Base-by-base conservation (phyloP, 2,113 vertebrate species). In the Peromyscus polionotus region DNA sequence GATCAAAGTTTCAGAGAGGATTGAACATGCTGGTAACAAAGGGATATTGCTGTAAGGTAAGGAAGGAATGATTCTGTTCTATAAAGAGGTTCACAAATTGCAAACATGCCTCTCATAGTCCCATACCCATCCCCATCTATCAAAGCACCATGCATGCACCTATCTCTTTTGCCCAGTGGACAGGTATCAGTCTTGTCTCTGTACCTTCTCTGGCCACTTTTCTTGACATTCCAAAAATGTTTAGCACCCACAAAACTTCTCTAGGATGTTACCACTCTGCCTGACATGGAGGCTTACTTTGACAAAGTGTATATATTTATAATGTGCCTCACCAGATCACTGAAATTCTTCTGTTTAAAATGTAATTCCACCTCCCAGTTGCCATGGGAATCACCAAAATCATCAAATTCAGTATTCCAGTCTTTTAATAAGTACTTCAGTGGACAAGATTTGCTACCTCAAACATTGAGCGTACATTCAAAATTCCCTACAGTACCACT, bases 391-490 rank as follows among this genome's bases (percentile, higher is more conserved):
- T 17, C 22, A 72, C 67, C 5, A 94, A 90, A 95, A 91, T 87
- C 33, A 95, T 16, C 0, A 92, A 94, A 70, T 76, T 81, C 45
- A 93, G 17, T 72, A 10, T 93, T 83, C 81, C 0, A 28, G 31
- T 83, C 1, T 96, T 96, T 39, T 77, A 92, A 87, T n/a, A 97
- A 95, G 36, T 80, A 97, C 20, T 97, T 97, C 94, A 96, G 92
- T 92, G 14, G 33, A 76, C 4, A 97, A 14, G 13, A 88, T 95
- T 80, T 88, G 26, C 24, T 73, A 45, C 12, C 67, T 95, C 89
- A 90, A 93, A 57, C 87, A 85, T 33, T 6, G 17, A 88, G 7
- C 76, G 24, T 79, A 65, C 39, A 75, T 1, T 77, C 45, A 96
- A 79, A 9, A 96, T 92, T 75, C 19, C 20, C 16, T 94, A 88